A percentile compares a stretch with the other conserved stretches of the same genome.
Conservation (phyloP, 2,797 vertebrate genomes). For the Simalia tracyae region DNA sequence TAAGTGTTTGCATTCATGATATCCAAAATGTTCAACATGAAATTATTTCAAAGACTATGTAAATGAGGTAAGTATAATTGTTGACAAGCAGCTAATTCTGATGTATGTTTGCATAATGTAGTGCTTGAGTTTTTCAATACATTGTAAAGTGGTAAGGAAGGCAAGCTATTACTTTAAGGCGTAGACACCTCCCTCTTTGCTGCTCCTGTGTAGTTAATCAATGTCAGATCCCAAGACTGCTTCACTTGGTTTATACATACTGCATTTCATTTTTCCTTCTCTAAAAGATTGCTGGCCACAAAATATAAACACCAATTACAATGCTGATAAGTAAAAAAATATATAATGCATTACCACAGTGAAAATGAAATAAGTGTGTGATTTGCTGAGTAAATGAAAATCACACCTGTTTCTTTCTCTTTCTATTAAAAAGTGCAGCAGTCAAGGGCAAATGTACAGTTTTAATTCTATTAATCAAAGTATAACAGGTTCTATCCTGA, state of each 20-base stretch:
- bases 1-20: accelerated
- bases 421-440: not conserved
- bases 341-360: constrained; percentile 40
- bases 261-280: constrained; percentile 56
- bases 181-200: constrained; percentile 14
- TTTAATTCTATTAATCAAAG: constrained; percentile 16
- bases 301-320: constrained; percentile 64
- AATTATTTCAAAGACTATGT: constrained; percentile 22
- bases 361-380: constrained; percentile 46
- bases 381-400: constrained; percentile 21
- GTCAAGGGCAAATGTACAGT: not conserved
- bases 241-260: constrained; percentile 58
- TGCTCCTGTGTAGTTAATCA: constrained; percentile 53
- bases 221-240: constrained; percentile 54
- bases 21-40: not conserved
- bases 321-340: constrained; percentile 46
- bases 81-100: not conserved
- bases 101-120: not conserved
- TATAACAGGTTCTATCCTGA: not conserved
- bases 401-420: constrained; percentile 19
- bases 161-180: not conserved
- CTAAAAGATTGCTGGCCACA: constrained; percentile 52
- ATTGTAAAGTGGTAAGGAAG: constrained; percentile 1
- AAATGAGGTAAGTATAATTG: constrained; percentile 28
- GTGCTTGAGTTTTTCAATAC: constrained; percentile 17